Evolutionary conservation across 1,140 invertebrate genomes (phyloP).

Genomic region (Euglossa dilemma): DNA sequence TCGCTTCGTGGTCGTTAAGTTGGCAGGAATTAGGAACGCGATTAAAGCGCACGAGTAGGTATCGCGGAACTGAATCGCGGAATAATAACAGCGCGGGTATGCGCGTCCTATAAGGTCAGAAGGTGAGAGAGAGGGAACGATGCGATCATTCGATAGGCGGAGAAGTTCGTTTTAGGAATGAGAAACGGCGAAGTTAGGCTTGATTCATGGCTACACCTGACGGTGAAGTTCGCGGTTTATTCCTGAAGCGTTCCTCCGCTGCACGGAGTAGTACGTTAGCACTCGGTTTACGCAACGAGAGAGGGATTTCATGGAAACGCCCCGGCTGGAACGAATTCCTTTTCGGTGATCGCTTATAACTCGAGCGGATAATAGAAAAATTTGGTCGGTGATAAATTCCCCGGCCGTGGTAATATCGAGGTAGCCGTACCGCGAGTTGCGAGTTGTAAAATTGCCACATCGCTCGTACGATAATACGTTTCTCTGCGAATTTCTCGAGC

Average conservation of each 20-base stretch:
- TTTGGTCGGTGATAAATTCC: neutral
- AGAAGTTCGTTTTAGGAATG: slow-evolving; percentile 17
- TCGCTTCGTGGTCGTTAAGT: neutral
- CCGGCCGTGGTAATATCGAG: too few species aligned
- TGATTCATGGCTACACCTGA: slow-evolving; percentile 31
- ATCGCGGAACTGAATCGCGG: neutral
- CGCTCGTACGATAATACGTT: too few species aligned
- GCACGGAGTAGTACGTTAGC: neutral
- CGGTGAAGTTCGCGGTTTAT: slow-evolving; percentile 39
- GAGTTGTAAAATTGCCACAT: too few species aligned
- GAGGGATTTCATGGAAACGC: neutral
- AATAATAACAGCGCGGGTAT: slow-evolving; percentile 1
- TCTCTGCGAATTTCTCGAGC: too few species aligned
- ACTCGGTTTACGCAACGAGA: neutral
- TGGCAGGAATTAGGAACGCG: neutral
- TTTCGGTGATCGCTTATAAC: neutral
- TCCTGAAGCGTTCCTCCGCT: neutral
- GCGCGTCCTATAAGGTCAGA: neutral
- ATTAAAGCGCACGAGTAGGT: neutral
- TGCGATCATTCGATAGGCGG: slow-evolving; percentile 16
- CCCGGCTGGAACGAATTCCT: neutral
- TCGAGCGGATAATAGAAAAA: neutral
- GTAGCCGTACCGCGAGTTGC: neutral
- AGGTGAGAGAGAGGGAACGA: slow-evolving; percentile 9
- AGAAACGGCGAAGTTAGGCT: slow-evolving; percentile 19